Evolutionary conservation across 2,797 vertebrate species (phyloP).

Genomic region (Darevskia mixta): DNA sequence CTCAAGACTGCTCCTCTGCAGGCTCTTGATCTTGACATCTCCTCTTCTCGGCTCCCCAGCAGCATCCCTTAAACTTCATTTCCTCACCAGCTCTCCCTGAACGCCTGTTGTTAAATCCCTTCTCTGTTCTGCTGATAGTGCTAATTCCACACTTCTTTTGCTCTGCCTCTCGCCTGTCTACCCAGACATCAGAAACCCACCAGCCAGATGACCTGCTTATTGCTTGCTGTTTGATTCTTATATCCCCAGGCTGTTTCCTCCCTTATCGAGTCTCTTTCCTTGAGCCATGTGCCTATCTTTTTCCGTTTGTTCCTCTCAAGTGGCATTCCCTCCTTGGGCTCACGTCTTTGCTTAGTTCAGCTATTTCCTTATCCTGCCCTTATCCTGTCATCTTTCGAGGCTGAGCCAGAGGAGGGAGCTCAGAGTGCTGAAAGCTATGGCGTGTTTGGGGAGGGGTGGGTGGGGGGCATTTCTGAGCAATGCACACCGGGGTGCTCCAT

Average conservation of each 20-base stretch:
- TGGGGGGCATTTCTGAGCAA: background rate
- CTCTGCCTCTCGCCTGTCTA: background rate
- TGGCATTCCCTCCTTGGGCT: background rate
- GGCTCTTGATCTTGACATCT: background rate
- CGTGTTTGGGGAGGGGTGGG: background rate
- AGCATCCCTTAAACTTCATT: background rate
- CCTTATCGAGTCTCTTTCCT: slow-evolving; percentile 13
- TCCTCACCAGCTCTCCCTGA: background rate
- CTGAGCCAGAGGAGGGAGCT: slow-evolving; percentile 63
- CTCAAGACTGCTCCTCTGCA: background rate
- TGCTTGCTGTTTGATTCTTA: background rate
- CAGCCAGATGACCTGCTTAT: background rate
- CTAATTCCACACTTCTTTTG: background rate
- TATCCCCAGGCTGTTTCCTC: background rate
- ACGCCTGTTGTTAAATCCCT: background rate
- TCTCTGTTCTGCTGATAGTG: background rate
- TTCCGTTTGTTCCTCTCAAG: background rate
- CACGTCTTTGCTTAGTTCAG: background rate
- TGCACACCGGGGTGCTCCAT: background rate
- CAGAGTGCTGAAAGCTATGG: slow-evolving; percentile 29
- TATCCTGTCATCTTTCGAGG: background rate
- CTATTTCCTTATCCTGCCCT: background rate
- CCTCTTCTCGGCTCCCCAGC: background rate
- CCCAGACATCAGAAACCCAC: slow-evolving; percentile 13
- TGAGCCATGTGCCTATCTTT: slow-evolving; percentile 3